A percentile compares a stretch with the other conserved stretches of the same genome.
phyloP scores from a whole-genome alignment of 2,797 vertebrate species.

The Spheniscus humboldti region DNA sequence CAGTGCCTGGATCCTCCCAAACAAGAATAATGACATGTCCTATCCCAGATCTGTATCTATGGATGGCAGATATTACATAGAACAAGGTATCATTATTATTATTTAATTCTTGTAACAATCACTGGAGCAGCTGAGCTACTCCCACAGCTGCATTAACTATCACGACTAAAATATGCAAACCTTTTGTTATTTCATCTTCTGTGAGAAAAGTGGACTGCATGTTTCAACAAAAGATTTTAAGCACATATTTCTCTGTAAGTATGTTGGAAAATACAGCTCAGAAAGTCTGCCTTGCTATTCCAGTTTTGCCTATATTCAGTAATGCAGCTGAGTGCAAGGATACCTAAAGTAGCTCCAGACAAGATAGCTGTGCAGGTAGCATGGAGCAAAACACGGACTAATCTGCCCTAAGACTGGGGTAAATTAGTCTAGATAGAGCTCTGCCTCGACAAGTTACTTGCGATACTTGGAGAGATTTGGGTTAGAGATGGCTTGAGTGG shows the following conservation, averaged over 20 bases:
- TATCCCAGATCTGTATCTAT: neutral
- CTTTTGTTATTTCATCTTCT: slow-evolving; percentile 17
- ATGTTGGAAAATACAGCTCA: neutral
- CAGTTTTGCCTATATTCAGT: slow-evolving; percentile 8
- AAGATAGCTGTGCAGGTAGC: neutral
- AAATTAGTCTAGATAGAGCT: neutral
- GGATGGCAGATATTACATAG: neutral
- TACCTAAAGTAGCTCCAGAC: neutral
- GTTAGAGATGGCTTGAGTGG: slow-evolving; percentile 12
- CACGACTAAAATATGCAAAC: neutral
- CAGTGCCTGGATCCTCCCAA: neutral
- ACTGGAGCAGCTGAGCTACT: neutral
- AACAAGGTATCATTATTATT: neutral
- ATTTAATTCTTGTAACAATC: neutral
- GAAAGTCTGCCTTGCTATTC: neutral
- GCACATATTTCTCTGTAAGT: neutral
- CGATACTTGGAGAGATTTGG: slow-evolving; percentile 1
- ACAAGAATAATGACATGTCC: neutral
- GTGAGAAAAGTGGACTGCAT: neutral
- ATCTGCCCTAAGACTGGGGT: neutral
- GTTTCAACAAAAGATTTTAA: slow-evolving; percentile 5
- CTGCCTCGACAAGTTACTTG: neutral
- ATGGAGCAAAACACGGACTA: neutral
- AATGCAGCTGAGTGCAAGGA: neutral
- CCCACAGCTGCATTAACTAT: slow-evolving; percentile 29